These are phyloP conservation scores for Shinisaurus crocodilurus DNA, from an alignment of 2,113 vertebrate genomes.

Conservation along the genomic window DNA sequence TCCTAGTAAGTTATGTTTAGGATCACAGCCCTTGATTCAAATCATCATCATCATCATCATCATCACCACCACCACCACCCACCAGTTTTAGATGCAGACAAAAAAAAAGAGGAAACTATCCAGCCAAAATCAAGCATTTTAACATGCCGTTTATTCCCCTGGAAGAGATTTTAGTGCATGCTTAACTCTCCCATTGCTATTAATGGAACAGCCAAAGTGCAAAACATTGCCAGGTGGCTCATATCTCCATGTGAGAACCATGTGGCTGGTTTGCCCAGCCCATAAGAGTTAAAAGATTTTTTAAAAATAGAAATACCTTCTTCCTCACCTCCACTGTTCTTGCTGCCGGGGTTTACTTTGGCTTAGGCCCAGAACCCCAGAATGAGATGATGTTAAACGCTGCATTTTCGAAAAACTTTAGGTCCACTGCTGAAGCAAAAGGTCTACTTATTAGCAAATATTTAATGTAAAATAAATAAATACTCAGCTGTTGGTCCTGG, in stretches of 20 bases:
- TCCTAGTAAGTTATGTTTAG: too few relatives aligned
- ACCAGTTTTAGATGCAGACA: not conserved
- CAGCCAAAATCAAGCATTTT: not conserved
- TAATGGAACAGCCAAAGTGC: not conserved
- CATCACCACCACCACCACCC: too few relatives aligned
- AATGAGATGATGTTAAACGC: constrained; percentile 6
- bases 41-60: too few relatives aligned
- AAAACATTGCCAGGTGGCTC: not conserved
- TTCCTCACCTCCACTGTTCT: not conserved
- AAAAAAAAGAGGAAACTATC: not conserved
- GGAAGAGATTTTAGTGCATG: not conserved
- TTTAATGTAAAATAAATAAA: constrained; percentile 38
- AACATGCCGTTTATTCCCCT: not conserved
- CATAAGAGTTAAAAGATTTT: constrained; percentile 12
- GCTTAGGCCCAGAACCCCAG: constrained; percentile 10
- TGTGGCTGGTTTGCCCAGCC: not conserved
- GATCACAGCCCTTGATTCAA: too few relatives aligned
- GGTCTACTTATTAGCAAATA: constrained; percentile 38
- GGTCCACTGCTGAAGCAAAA: not conserved
- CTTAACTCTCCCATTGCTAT: not conserved
- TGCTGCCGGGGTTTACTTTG: constrained; percentile 23
- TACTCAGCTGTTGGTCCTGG: not conserved
- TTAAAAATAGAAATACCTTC: not conserved
- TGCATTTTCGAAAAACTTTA: not conserved
- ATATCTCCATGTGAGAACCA: not conserved